Base-by-base conservation (phyloP, 1,140 invertebrate genomes). In the Yoshiicerus persimilis region DNA sequence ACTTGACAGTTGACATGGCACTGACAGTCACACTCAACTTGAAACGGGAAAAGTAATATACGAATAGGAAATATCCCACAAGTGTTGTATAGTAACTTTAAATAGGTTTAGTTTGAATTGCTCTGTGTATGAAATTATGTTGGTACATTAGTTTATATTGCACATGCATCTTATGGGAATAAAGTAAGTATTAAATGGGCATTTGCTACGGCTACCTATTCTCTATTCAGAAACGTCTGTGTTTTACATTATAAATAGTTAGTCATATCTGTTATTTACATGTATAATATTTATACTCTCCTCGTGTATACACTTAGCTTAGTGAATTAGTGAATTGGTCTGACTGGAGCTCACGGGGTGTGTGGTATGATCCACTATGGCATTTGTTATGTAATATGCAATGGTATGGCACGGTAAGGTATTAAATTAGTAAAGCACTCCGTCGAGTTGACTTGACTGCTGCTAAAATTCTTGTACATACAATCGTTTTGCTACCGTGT, bases 1-100 rank as follows among this genome's bases (percentile, higher is more conserved):
- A 80, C 75, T 80, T 80, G 75, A 80, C 75, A 80, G 75, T 36
- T 80, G 75, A 80, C 75, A 80, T 80, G 75, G 20, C 75, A 34
- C 75, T 80, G 75, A 80, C 75, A 80, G 75, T 80, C 34, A 80
- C 32, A 36, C 75, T 36, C 32, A 80, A 34, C 75, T 80, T 30
- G 25, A 70, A 27, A 23, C 23, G 10, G 62, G 25, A 47, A 47
- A 47, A 8, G 11, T 47, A 47, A 47, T 41, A 41, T 41, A 41
- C 56, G 23, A 20, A 62, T 62, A 25, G 23, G 10, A 30, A 66
- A 25, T 66, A 56, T 56, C 47, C 47, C 47, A 56, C 47, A 56
- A 30, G 64, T 66, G 64, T 10, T 30, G 23, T 66, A 66, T 66
- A 41, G 6, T 8, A 30, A 66, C 64, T 66, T 66, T 66, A 27